A percentile compares a stretch with the other conserved stretches of the same genome.
These are phyloP conservation scores for Leptura quadrifasciata DNA, from an alignment of 2,888 invertebrate species.

Conservation along the genomic window DNA sequence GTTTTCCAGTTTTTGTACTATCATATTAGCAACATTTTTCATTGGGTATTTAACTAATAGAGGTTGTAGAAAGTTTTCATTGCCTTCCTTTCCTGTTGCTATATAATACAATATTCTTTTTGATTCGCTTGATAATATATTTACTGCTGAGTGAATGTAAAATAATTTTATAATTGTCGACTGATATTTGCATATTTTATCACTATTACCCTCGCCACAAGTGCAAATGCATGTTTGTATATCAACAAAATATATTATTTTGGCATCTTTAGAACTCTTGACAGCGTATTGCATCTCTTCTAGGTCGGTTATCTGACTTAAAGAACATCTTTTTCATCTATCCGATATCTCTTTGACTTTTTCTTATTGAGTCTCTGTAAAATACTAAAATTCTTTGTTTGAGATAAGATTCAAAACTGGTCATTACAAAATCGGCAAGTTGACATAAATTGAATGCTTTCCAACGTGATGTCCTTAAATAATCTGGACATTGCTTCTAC, in stretches of 20 bases:
- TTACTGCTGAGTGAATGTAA: slow-evolving; percentile 12
- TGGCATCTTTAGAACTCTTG: no score
- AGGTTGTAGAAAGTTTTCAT: slow-evolving; percentile 1
- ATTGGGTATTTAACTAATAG: slow-evolving; percentile 1
- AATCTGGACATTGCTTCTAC: slow-evolving; percentile 44
- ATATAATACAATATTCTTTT: slow-evolving; percentile 1
- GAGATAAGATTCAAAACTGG: slow-evolving; percentile 41
- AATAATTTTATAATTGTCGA: slow-evolving; percentile 9
- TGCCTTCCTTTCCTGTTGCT: slow-evolving; percentile 9
- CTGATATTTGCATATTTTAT: slow-evolving; percentile 12
- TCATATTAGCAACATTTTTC: not conserved
- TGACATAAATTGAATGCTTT: slow-evolving; percentile 45
- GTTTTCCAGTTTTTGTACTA: no score
- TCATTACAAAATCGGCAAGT: slow-evolving; percentile 28
- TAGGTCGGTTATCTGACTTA: no score
- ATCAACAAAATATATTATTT: no score
- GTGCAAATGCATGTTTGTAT: no score
- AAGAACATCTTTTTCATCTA: slow-evolving; percentile 34
- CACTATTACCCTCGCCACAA: no score
- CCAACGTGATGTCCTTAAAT: slow-evolving; percentile 30
- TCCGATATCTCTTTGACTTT: slow-evolving; percentile 34
- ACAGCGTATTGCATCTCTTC: no score
- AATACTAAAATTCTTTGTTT: slow-evolving; percentile 41
- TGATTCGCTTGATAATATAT: slow-evolving; percentile 4
- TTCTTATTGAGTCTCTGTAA: slow-evolving; percentile 40